Evolutionary conservation across 1,140 invertebrate species (phyloP).

Genomic region (Papilio helenus): DNA sequence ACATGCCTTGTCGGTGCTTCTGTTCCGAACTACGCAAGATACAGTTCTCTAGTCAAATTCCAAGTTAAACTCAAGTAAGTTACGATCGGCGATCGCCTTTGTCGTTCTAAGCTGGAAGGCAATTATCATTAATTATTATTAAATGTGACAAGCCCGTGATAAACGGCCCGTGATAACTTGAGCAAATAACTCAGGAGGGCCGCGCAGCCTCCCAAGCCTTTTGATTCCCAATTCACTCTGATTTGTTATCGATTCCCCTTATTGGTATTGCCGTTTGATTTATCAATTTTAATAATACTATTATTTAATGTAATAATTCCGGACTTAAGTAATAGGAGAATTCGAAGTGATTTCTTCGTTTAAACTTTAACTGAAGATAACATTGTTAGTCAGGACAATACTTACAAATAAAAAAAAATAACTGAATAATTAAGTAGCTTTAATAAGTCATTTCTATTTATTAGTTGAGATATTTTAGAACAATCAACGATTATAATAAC

Average conservation of each 20-base stretch:
- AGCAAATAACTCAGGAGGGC: conserved; percentile 74
- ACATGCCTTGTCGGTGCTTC: conserved; percentile 42
- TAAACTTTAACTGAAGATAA: background rate
- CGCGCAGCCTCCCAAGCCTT: conserved; percentile 49
- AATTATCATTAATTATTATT: conserved; percentile 83
- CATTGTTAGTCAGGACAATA: too few relatives aligned
- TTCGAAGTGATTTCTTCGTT: background rate
- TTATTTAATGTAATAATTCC: background rate
- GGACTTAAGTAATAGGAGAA: background rate
- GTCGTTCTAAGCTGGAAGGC: conserved; percentile 74
- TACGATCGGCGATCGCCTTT: conserved; percentile 79
- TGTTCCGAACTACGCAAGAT: conserved; percentile 75
- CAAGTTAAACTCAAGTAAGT: conserved; percentile 81
- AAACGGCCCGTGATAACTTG: conserved; percentile 79
- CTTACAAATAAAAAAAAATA: background rate
- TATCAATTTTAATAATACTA: conserved; percentile 39
- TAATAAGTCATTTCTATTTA: background rate
- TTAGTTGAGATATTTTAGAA: background rate
- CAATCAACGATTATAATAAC: conserved; percentile 1
- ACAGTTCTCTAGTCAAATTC: conserved; percentile 78
- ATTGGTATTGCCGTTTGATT: conserved; percentile 40
- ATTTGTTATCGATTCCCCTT: conserved; percentile 48
- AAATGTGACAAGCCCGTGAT: conserved; percentile 77
- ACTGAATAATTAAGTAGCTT: too few relatives aligned
- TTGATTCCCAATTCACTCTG: conserved; percentile 51